A percentile compares a stretch with the other conserved stretches of the same genome.
phyloP scores from a whole-genome alignment of 2,797 vertebrate species.

The Sebastes miniatus region DNA sequence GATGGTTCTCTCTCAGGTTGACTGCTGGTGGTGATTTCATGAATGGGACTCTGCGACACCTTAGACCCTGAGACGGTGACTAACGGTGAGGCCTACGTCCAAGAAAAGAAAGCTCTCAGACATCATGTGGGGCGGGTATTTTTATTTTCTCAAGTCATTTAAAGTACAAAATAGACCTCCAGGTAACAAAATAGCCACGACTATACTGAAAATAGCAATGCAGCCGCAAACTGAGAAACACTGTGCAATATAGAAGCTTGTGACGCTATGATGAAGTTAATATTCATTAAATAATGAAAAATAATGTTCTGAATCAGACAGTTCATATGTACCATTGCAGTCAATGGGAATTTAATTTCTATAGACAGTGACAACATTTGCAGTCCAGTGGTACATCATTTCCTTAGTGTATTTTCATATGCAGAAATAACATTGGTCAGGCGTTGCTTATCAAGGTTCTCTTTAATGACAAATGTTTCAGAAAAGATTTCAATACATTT shows the following conservation, averaged over 20 bases:
- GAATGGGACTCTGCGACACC: constrained; percentile 65
- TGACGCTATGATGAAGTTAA: constrained; percentile 12
- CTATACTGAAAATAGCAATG: constrained; percentile 65
- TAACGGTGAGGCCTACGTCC: constrained; percentile 39
- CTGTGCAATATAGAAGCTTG: constrained; percentile 42
- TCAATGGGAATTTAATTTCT: constrained; percentile 17
- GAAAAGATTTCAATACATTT: constrained; percentile 23
- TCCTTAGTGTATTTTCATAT: constrained; percentile 16
- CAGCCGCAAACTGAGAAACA: constrained; percentile 60
- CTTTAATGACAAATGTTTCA: constrained; percentile 32
- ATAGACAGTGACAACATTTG: constrained; percentile 33
- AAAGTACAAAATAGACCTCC: constrained; percentile 81
- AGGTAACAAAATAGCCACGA: constrained; percentile 80
- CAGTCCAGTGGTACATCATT: constrained; percentile 38
- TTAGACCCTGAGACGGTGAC: constrained; percentile 28
- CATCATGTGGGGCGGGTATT: constrained; percentile 57
- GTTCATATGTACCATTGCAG: constrained; percentile 43
- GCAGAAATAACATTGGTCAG: constrained; percentile 28
- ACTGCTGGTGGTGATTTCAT: constrained; percentile 53
- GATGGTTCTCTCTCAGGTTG: constrained; percentile 27
- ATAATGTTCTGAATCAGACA: constrained; percentile 15
- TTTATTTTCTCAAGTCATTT: constrained; percentile 79
- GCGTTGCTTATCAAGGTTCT: constrained; percentile 24
- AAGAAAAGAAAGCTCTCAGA: constrained; percentile 59
- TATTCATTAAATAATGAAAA: constrained; percentile 38